Base-by-base conservation (phyloP, 2,797 vertebrate species). In the Darevskia nairensis region DNA sequence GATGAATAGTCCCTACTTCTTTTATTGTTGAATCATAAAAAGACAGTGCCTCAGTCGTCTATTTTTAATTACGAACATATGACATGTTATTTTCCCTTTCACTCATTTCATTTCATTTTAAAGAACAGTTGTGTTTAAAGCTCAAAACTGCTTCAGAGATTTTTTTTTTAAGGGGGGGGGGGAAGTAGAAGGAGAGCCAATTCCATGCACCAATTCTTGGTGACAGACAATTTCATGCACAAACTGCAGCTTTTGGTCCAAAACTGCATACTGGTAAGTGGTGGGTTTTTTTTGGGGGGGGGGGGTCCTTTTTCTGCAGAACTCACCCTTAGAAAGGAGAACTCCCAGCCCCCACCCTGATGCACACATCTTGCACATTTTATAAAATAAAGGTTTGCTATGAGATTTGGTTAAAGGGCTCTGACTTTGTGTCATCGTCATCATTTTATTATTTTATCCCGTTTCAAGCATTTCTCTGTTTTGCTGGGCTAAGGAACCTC, bases 391-490 rank as follows among this genome's bases (percentile, higher is more conserved):
- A 27, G 55, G 10, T 50, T 87, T 80, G 59, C 23, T 8, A 8
- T n/a, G 69, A 55, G 13, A 72, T 81, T 0, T 19, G 2, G 19
- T 81, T 82, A 1, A 1, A 69, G 32, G 13, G 41, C 29, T 72
- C 35, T 55, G 5, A 19, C 68, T 10, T 44, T 19, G 1, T 64
- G 32, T 83, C 13, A 29, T 85, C 23, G 4, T n/a, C 64, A 71
- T 78, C 29, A 88, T 83, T 75, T 87, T 10, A 29, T 69, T 79
- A 79, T 79, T 66, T 39, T 23, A 8, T 50, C 64, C 83, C 25
- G 68, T 82, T 90, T 74, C 25, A 32, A 41, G 39, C 59, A 46
- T 84, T 69, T 87, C 32, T 80, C 46, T 82, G 46, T 46, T 85
- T 82, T 78, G 21, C 1, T 75, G 50, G 86, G 71, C 64, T 75